Evolutionary conservation across 2,888 invertebrate species (phyloP).

Genomic region (Ischnus inquisitorius): DNA sequence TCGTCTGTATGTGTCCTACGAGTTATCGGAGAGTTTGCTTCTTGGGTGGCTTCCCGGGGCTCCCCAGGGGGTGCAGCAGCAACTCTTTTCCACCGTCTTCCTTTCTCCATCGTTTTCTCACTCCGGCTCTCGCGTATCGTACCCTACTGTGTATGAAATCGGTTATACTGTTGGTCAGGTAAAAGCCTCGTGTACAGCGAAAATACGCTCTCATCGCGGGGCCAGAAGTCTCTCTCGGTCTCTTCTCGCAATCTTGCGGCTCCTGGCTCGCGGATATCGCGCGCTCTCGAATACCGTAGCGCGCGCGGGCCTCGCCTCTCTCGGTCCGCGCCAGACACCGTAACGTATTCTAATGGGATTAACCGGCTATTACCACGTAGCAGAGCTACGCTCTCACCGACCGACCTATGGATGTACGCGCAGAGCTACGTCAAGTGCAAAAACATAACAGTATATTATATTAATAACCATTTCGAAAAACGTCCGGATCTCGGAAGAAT

Average conservation of each 20-base stretch:
- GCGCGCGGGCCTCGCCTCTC: slow-evolving; percentile 64
- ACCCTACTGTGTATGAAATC: slow-evolving; percentile 49
- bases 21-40: slow-evolving; percentile 82
- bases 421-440: neutral
- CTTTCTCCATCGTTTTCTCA: slow-evolving; percentile 65
- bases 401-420: slow-evolving; percentile 30
- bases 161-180: slow-evolving; percentile 39
- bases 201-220: slow-evolving; percentile 56
- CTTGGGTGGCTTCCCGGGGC: slow-evolving; percentile 83
- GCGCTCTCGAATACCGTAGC: slow-evolving; percentile 60
- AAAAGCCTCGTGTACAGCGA: slow-evolving; percentile 40
- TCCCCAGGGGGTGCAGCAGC: slow-evolving; percentile 81
- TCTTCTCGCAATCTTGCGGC: slow-evolving; percentile 59
- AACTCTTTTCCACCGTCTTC: slow-evolving; percentile 68
- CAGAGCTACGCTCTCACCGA: slow-evolving; percentile 72
- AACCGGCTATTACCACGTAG: slow-evolving; percentile 78
- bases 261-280: slow-evolving; percentile 6
- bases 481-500: slow-evolving; percentile 18
- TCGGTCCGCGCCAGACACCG: slow-evolving; percentile 72
- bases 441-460: neutral
- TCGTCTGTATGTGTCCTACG: slow-evolving; percentile 79
- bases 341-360: slow-evolving; percentile 81
- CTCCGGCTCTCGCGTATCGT: slow-evolving; percentile 26
- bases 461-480: slow-evolving; percentile 2
- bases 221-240: slow-evolving; percentile 45